A percentile compares a stretch with the other conserved stretches of the same genome.
Conservation (phyloP, 2,888 invertebrate genomes). For the Drosophila colorata region DNA sequence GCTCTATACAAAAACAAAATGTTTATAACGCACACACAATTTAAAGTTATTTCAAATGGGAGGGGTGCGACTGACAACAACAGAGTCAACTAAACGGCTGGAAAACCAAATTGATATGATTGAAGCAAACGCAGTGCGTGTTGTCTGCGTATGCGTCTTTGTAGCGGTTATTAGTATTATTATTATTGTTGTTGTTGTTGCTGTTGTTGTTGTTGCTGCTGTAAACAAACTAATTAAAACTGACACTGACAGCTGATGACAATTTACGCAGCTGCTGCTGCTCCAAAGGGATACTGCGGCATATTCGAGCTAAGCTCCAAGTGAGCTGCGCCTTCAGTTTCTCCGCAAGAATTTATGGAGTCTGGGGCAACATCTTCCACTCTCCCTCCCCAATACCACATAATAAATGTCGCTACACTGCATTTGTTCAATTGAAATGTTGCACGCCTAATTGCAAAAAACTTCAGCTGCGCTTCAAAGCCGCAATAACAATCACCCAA, state of each 20-base stretch:
- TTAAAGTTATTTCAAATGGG: constrained; percentile 56
- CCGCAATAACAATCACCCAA: constrained; percentile 33
- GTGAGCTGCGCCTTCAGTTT: constrained; percentile 50
- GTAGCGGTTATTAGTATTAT: constrained; percentile 44
- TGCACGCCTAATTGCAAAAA: constrained; percentile 78
- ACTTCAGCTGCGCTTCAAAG: constrained; percentile 61
- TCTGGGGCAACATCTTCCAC: constrained; percentile 28
- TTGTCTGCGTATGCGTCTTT: constrained; percentile 38
- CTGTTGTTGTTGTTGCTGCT: constrained; percentile 52
- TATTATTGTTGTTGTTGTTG: constrained; percentile 17
- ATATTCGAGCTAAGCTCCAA: constrained; percentile 51
- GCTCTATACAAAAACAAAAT: constrained; percentile 32
- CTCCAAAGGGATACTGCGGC: constrained; percentile 41
- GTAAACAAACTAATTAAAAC: constrained; percentile 81
- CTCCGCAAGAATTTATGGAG: constrained; percentile 64
- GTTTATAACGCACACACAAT: constrained; percentile 52
- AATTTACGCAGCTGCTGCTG: constrained; percentile 78
- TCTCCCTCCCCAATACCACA: constrained; percentile 5
- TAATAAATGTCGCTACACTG: constrained; percentile 58
- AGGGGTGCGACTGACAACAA: constrained; percentile 19
- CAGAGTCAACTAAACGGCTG: constrained; percentile 25
- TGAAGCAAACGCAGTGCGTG: constrained; percentile 56
- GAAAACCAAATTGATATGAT: constrained; percentile 73
- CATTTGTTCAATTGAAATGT: constrained; percentile 77
- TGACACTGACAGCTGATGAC: constrained; percentile 82